A percentile compares a stretch with the other conserved stretches of the same genome.
phyloP scores from a whole-genome alignment of 2,113 vertebrate species.

The Calidris pygmaea region DNA sequence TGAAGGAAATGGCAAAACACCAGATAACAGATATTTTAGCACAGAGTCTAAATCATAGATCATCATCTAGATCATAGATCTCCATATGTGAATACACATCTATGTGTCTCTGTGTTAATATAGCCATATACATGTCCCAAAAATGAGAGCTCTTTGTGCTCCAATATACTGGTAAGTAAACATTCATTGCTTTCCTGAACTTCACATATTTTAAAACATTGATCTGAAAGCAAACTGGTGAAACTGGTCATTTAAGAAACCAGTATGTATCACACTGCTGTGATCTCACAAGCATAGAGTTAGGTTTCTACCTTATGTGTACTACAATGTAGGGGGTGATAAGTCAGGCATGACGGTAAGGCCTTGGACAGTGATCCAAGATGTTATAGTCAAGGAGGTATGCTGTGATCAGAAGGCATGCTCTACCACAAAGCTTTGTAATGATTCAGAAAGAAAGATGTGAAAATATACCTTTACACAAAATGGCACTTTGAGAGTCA shows the following conservation, averaged over 20 bases:
- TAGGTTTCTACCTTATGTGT: not conserved
- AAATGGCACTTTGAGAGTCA: not conserved
- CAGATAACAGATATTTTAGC: not conserved
- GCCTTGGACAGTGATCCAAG: not conserved
- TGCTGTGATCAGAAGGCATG: not conserved
- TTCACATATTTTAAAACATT: not conserved
- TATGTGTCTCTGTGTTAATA: not conserved
- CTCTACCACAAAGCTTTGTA: not conserved
- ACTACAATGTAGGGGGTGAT: accelerated
- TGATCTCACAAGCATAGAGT: not conserved
- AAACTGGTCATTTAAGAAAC: not conserved
- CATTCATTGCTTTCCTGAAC: not conserved
- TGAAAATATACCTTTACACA: not conserved
- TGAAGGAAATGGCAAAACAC: not conserved
- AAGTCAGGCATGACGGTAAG: not conserved
- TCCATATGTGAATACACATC: not conserved
- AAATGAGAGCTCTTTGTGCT: not conserved
- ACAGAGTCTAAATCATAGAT: too few species aligned
- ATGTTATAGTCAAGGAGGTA: not conserved
- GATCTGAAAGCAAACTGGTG: not conserved
- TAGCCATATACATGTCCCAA: not conserved
- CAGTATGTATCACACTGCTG: not conserved
- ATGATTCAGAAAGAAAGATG: not conserved
- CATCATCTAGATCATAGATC: too few species aligned
- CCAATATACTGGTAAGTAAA: not conserved